Percentiles rank a stretch among this genome's conserved stretches.
Evolutionary conservation across 2,113 vertebrate genomes (phyloP).

Genomic region (Acinonyx jubatus): DNA sequence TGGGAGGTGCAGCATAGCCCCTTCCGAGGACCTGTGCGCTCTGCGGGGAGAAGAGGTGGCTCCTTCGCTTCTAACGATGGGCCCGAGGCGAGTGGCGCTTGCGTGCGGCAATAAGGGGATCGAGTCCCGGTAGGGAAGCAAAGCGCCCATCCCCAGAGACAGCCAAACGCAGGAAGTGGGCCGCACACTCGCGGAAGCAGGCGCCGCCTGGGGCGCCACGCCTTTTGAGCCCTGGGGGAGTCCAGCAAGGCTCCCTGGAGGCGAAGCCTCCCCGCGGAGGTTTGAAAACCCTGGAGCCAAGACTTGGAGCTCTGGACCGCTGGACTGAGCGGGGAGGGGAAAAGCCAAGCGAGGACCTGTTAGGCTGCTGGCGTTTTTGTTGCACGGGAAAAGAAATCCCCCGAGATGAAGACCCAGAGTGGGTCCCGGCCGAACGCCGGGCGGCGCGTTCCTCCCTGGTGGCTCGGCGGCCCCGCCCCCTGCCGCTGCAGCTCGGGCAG

Average conservation of each 20-base stretch:
- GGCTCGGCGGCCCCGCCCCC: fast-evolving
- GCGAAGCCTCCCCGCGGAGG: not conserved
- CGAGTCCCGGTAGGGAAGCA: not conserved
- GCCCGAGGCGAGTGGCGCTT: too few relatives aligned
- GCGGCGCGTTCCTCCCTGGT: fast-evolving
- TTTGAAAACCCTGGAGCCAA: not conserved
- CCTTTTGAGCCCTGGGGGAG: not conserved
- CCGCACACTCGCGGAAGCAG: not conserved
- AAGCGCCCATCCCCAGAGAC: not conserved
- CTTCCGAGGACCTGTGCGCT: not conserved
- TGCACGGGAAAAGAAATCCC: not conserved
- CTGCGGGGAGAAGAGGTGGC: not conserved
- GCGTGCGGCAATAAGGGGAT: too few relatives aligned
- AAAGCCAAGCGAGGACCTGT: fast-evolving
- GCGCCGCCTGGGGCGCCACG: fast-evolving
- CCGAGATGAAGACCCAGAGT: fast-evolving
- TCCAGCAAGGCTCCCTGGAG: not conserved
- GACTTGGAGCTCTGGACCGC: not conserved
- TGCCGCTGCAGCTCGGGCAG: fast-evolving
- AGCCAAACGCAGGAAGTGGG: not conserved
- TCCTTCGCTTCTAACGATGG: not conserved
- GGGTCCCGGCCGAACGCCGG: fast-evolving
- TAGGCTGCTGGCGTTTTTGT: not conserved
- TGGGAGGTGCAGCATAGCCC: not conserved
- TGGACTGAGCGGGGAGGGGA: not conserved